Conservation (phyloP, 2,113 vertebrate genomes). For the Nyctibius bracteatus region DNA sequence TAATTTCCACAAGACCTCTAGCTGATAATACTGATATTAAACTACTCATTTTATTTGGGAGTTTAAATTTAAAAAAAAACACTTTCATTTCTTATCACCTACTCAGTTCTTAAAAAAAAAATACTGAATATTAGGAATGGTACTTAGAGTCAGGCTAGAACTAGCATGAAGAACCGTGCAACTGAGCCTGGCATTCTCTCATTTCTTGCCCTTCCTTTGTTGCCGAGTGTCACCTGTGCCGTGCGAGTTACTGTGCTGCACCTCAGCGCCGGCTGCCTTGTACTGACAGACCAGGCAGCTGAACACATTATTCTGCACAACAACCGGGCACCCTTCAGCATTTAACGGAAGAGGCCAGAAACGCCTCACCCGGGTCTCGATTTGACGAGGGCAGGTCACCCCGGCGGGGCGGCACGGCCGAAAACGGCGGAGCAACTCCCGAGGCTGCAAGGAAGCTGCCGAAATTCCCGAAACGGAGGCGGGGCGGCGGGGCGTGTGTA, state of each 20-base stretch:
- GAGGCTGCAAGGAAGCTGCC: neutral
- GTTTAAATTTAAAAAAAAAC: neutral
- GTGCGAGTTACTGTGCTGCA: neutral
- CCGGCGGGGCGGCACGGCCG: neutral
- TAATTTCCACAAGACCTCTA: neutral
- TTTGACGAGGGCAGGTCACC: neutral
- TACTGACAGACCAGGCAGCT: neutral
- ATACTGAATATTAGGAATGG: neutral
- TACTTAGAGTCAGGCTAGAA: neutral
- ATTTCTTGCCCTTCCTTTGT: conserved; percentile 32
- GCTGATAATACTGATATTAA: neutral
- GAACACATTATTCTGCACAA: neutral
- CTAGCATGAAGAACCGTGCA: neutral
- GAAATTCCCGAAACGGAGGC: conserved; percentile 8
- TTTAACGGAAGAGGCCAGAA: neutral
- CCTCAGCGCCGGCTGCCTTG: neutral
- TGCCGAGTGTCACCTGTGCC: conserved; percentile 32
- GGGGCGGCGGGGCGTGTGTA: neutral
- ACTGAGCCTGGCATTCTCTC: neutral
- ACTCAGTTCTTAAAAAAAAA: neutral
- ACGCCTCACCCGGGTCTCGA: neutral
- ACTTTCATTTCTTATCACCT: neutral
- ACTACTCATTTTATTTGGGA: neutral
- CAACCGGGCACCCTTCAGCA: neutral
- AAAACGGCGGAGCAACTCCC: neutral